A percentile compares a stretch with the other conserved stretches of the same genome.
phyloP scores from a whole-genome alignment of 2,797 vertebrate genomes.

The Myioborus miniatus region DNA sequence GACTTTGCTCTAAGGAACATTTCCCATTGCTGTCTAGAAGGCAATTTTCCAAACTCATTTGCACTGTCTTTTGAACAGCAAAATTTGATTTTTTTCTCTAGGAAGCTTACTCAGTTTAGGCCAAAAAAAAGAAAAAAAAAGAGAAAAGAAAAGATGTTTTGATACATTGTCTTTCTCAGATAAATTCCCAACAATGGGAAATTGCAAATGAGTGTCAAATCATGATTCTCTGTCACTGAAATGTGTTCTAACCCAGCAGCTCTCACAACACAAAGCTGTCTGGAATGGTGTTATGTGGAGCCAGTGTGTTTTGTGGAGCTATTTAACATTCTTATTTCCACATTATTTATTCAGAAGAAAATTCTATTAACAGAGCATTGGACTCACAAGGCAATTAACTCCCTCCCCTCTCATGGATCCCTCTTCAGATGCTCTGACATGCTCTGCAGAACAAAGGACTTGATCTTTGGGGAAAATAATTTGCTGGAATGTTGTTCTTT shows the following conservation, averaged over 20 bases:
- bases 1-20: background rate
- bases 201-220: slow-evolving; percentile 3
- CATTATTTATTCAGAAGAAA: slow-evolving; percentile 47
- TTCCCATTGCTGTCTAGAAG: background rate
- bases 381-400: slow-evolving; percentile 38
- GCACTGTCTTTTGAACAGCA: background rate
- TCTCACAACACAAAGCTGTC: background rate
- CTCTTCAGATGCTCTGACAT: background rate
- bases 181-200: background rate
- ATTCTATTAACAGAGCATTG: slow-evolving; percentile 24
- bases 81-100: background rate
- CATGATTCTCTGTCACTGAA: background rate
- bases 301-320: background rate
- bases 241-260: background rate
- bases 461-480: background rate
- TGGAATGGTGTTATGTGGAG: background rate
- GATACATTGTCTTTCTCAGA: background rate
- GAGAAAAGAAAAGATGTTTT: background rate
- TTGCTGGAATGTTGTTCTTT: background rate
- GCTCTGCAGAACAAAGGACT: background rate
- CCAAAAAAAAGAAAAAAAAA: background rate
- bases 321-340: slow-evolving; percentile 24
- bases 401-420: background rate
- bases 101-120: background rate
- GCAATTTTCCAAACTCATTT: background rate